Evolutionary conservation across 2,797 vertebrate genomes (phyloP), one percentile per base, ranked within the genome.

Genomic region (Apogon talboti): DNA sequence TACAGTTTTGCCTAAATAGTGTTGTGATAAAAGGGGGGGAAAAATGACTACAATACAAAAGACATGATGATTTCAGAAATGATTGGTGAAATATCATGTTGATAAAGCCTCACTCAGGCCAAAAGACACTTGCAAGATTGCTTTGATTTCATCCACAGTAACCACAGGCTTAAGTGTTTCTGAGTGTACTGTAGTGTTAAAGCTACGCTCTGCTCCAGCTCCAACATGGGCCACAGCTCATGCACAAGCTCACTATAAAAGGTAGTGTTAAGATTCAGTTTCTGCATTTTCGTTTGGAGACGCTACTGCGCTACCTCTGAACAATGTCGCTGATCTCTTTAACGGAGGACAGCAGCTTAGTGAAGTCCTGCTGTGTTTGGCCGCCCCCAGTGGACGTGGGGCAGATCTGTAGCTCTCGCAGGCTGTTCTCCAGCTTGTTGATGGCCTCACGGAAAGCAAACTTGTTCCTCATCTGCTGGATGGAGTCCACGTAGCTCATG

Each of bases 381-480:
- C 94, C 92, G 14, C 96, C 96, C 60, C 94, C 94, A 0, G 95
- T 96, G 0, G 94, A 93, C 0, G 94, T 91, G 0, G 98, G 98
- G 91, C 97, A 99, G 87, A 99, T 98, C 83, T 99, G 98, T 21
- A 99, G 94, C 92, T 98, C 96, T 0, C 98, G 92, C 18, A 99
- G 93, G 82, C 93, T 97, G 57, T 82, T 95, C 92, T 99, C 98
- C 65, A 99, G 94, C 85, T 99, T 99, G 93, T 97, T 98, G 93
- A 99, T 98, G 82, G 98, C 98, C 88, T 99, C 98, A 0, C 97
- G 94, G 85, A 99, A 99, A 16, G 97, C 95, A 5, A 99, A 99
- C 81, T 98, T 99, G 90, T 98, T 99, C 84, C 98, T 92, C 97
- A 99, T 99, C 84, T 99, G 98, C 91, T 98, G 98, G 85, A 99